Evolutionary conservation across 2,113 vertebrate genomes (phyloP).

Genomic region (Columba livia): DNA sequence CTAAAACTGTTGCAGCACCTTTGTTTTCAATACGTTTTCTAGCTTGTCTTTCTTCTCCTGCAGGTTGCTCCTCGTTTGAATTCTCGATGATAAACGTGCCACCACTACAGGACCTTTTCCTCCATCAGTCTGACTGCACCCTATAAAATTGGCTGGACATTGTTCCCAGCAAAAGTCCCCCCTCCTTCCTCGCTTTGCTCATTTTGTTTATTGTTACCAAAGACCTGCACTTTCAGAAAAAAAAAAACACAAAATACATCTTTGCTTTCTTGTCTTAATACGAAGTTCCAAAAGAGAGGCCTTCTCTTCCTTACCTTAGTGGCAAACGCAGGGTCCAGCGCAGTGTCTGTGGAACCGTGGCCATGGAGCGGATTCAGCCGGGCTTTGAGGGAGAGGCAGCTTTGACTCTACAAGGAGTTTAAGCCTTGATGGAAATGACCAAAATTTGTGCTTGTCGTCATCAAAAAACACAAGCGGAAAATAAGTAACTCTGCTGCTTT

Average conservation of each 20-base stretch:
- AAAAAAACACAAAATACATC: constrained; percentile 29
- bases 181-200: constrained; percentile 34
- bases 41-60: neutral
- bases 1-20: neutral
- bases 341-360: neutral
- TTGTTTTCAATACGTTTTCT: neutral
- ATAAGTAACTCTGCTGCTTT: neutral
- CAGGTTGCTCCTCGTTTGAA: constrained; percentile 96
- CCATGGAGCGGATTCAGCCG: neutral
- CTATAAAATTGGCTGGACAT: neutral
- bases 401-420: neutral
- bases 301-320: neutral
- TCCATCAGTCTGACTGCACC: constrained; percentile 58
- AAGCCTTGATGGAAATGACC: constrained; percentile 11
- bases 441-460: constrained; percentile 11
- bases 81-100: constrained; percentile 87
- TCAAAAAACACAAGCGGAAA: neutral
- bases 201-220: constrained; percentile 72
- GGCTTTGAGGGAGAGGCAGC: neutral
- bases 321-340: neutral
- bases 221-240: constrained; percentile 82
- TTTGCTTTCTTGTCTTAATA: constrained; percentile 39
- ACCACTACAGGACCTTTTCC: neutral
- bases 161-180: neutral
- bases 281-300: neutral